Conservation (phyloP, 1,140 invertebrate genomes). For the Adoxophyes honmai region DNA sequence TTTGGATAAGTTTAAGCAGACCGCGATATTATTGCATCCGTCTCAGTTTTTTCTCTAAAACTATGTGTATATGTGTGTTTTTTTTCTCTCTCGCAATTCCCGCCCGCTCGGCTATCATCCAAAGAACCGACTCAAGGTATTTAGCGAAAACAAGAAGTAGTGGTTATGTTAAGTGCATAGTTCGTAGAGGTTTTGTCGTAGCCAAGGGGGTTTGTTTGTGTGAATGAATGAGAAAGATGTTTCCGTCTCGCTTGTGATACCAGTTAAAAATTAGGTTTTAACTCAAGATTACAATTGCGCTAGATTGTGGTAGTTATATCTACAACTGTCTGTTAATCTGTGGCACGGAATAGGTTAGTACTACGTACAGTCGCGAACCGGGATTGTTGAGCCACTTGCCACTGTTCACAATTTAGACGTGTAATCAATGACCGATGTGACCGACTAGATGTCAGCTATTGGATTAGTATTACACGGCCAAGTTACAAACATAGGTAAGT, state of each 20-base stretch:
- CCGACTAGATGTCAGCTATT: too few relatives aligned
- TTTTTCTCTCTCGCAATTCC: constrained; percentile 64
- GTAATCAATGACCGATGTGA: too few relatives aligned
- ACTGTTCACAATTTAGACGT: too few relatives aligned
- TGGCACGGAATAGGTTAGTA: too few relatives aligned
- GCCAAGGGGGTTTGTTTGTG: constrained; percentile 72
- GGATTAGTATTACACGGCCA: too few relatives aligned
- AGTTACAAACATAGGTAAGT: too few relatives aligned
- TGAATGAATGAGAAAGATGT: constrained; percentile 44
- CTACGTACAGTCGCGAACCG: too few relatives aligned
- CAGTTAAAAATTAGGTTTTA: neutral
- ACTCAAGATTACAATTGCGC: neutral
- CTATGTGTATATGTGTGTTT: constrained; percentile 68
- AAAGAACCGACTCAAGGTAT: constrained; percentile 73
- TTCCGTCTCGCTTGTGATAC: constrained; percentile 45
- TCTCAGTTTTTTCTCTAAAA: constrained; percentile 55
- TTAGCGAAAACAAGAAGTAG: constrained; percentile 17
- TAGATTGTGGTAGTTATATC: too few relatives aligned
- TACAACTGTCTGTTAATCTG: too few relatives aligned
- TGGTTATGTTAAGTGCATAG: constrained; percentile 8
- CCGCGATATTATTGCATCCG: constrained; percentile 39
- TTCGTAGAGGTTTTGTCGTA: constrained; percentile 53
- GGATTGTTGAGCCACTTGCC: too few relatives aligned
- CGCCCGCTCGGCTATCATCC: constrained; percentile 73
- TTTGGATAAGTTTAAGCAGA: constrained; percentile 19